phyloP scores from a whole-genome alignment of 2,888 invertebrate species.

The Eupelmus urozonus region DNA sequence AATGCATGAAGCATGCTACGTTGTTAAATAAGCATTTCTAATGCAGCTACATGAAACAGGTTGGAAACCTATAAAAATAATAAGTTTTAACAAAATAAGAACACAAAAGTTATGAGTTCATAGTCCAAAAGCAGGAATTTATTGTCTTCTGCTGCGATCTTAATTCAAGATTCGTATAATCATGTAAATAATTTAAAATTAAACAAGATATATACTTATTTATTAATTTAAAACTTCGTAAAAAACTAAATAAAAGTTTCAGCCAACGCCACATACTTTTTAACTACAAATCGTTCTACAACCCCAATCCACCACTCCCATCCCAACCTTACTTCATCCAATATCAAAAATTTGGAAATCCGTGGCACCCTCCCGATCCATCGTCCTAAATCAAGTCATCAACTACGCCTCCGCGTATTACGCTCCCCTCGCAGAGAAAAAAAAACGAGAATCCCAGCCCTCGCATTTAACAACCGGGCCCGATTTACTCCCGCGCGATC shows the following conservation, averaged over 20 bases:
- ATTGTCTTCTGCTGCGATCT: too few species aligned
- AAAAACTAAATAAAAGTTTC: not conserved
- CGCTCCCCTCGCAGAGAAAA: not conserved
- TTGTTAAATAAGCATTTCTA: too few species aligned
- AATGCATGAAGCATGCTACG: too few species aligned
- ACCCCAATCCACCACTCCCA: not conserved
- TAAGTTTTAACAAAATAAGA: too few species aligned
- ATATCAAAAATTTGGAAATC: conserved; percentile 2
- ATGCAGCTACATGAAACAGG: too few species aligned
- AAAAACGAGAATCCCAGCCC: not conserved
- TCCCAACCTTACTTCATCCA: not conserved
- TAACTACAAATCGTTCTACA: not conserved
- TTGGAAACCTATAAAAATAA: too few species aligned
- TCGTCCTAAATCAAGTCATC: conserved; percentile 50
- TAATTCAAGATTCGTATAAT: too few species aligned
- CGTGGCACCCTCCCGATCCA: not conserved
- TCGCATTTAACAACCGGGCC: conserved; percentile 24
- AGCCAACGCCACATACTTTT: not conserved
- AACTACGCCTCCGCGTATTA: not conserved
- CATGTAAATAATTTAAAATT: too few species aligned
- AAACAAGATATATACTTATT: too few species aligned
- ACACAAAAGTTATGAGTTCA: too few species aligned
- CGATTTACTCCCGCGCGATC: conserved; percentile 23
- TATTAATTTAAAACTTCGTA: too few species aligned
- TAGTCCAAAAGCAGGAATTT: too few species aligned